These are phyloP conservation scores for Centropyge bicolor DNA, from an alignment of 2,797 vertebrate species.

Conservation along the genomic window DNA sequence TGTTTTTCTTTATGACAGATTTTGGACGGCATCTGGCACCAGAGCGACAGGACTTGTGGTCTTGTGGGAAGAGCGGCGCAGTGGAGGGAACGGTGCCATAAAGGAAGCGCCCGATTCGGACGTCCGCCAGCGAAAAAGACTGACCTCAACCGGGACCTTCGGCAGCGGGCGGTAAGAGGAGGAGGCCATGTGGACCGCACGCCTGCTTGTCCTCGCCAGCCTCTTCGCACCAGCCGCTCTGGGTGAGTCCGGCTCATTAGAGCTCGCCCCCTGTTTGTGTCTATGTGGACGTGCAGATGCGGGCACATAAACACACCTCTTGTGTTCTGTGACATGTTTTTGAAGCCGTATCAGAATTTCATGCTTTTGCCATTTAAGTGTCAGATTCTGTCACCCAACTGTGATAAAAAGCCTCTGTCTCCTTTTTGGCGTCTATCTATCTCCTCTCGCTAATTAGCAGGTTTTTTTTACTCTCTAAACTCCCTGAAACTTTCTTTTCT, in stretches of 20 bases:
- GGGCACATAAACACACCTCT: conserved; percentile 9
- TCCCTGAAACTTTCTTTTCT: conserved; percentile 40
- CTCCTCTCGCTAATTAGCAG: conserved; percentile 63
- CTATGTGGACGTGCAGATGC: conserved; percentile 24
- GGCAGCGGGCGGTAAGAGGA: conserved; percentile 81
- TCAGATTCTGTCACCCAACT: conserved; percentile 49
- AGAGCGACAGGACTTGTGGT: conserved; percentile 26
- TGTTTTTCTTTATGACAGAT: conserved; percentile 36
- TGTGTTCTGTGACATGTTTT: conserved; percentile 32
- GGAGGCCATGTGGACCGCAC: conserved; percentile 94
- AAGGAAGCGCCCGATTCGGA: conserved; percentile 55
- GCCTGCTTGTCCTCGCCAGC: conserved; percentile 91
- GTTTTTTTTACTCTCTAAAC: conserved; percentile 47
- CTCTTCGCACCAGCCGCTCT: conserved; percentile 89
- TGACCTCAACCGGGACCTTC: conserved; percentile 72
- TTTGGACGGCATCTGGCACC: conserved; percentile 50
- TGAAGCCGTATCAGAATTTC: conserved; percentile 43
- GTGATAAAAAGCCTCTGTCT: conserved; percentile 53
- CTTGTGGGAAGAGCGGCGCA: conserved; percentile 48
- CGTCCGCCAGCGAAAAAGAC: conserved; percentile 60
- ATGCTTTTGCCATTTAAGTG: conserved; percentile 40
- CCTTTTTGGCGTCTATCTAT: conserved; percentile 31
- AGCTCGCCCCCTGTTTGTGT: conserved; percentile 11
- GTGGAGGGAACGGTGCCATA: conserved; percentile 69
- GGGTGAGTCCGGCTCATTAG: conserved; percentile 86